Evolutionary conservation across 2,113 vertebrate species (phyloP), one percentile per base, ranked within the genome.

Genomic region (Festucalex cinctus): DNA sequence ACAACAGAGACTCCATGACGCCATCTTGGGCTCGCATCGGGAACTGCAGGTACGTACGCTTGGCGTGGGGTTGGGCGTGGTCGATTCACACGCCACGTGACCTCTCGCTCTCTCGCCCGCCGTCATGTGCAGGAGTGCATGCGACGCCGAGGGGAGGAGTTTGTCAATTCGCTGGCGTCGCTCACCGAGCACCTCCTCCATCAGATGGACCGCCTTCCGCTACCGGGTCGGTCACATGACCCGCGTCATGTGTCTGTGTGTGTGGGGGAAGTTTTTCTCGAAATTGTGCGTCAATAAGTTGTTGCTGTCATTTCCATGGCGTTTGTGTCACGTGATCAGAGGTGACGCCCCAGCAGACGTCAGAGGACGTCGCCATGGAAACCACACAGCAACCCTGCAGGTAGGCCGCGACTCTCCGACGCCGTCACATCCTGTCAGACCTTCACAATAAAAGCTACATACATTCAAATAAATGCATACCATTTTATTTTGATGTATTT

Each of bases 91-190:
- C 6, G 61, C 20, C 57, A 24, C 22, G 13, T 5, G 2, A 66
- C 48, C 67, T 62, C 56, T 20, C 9, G 5, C 36, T n/a, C 19
- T 10, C 35, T 8, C 9, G 5, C 36, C 64, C 3, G 48, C 13
- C 28, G n/a, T 2, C 65, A 16, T 61, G 16, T 74, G 16, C 65
- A 87, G 87, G 74, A 75, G 53, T 51, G 80, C 66, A 9, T 83
- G 64, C 56, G n/a, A 16, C 46, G 13, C 48, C 71, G 62, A 60
- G 65, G 66, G 43, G 68, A 75, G 62, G 57, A 80, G 71, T 85
- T 89, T 84, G 70, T 82, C 70, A 76, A 68, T n/a, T 84, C 82
- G 12, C 61, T 88, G 60, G 39, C 73, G 0, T 70, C 69, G 19
- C 72, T 89, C 48, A 74, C 80, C 10, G 81, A 86, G 41, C 71